Base-by-base conservation (phyloP, 2,797 vertebrate species). In the Pygocentrus nattereri region DNA sequence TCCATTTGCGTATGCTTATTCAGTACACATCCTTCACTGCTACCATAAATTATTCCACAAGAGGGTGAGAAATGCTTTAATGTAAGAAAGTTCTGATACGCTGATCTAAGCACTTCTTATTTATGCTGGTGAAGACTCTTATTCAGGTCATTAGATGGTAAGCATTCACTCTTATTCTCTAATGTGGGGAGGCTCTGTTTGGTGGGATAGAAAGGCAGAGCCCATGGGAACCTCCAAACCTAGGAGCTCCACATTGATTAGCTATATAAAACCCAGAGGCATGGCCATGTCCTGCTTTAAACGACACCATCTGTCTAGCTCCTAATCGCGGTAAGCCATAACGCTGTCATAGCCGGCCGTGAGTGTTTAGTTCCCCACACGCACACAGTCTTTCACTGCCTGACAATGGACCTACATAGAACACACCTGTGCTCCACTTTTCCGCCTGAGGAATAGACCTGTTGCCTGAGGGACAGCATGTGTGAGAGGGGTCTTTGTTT, bases 391-490 rank as follows among this genome's bases (percentile, higher is more conserved):
- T 89, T 89, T 94, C 90, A 92, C 79, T 88, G 90, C 90, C 90
- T 87, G 80, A 77, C 81, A 82, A 82, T 16, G 89, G 91, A 90
- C 91, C 93, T 93, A 94, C 92, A 93, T 92, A 92, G 79, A 86
- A 85, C 90, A 90, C 94, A 95, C 93, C 94, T 94, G 94, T 91
- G 95, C 92, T 93, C 94, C 88, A 92, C 86, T 93, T 95, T 88
- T 10, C 84, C 85, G 90, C 77, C 65, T 85, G 82, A 91, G 85
- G 85, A 88, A 92, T 88, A 90, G 92, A 91, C 89, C 88, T 71
- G 81, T 85, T 82, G 62, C 76, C 59, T 68, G 34, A 47, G 79
- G 70, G 41, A 27, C 44, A 75, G 59, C 41, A 11, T 7, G 65
- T 80, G 70, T 38, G 44, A 75, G 76, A 71, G 50, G 30, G 62